These are phyloP conservation scores for Cryptosula pallasiana DNA, from an alignment of 2,888 invertebrate species.

Conservation along the genomic window DNA sequence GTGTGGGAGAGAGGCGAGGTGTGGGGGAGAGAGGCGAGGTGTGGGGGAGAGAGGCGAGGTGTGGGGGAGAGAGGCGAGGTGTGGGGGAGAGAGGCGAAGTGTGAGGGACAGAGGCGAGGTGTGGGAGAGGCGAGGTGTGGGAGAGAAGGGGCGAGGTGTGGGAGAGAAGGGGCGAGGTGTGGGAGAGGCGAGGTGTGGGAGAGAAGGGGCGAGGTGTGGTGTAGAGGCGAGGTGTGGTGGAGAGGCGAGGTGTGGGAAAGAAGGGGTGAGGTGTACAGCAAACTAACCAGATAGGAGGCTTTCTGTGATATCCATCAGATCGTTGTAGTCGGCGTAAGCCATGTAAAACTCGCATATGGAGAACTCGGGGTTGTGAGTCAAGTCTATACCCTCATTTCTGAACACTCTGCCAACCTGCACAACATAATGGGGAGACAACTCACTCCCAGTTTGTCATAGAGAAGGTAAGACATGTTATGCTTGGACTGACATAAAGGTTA, in stretches of 20 bases:
- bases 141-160: too few relatives aligned
- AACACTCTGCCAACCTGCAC: conserved; percentile 73
- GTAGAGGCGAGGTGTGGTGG: neutral
- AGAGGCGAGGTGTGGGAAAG: neutral
- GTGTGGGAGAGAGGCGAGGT: neutral
- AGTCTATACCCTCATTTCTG: conserved; percentile 96
- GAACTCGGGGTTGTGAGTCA: conserved; percentile 99
- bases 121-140: too few relatives aligned
- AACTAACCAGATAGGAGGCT: conserved; percentile 70
- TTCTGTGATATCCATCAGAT: conserved; percentile 88
- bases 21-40: neutral
- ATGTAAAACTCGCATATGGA: conserved; percentile 99
- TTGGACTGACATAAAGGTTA: too few relatives aligned
- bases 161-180: too few relatives aligned
- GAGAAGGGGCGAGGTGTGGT: too few relatives aligned
- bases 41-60: neutral
- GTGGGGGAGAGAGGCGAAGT: neutral
- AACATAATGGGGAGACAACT: too few relatives aligned
- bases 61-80: too few relatives aligned
- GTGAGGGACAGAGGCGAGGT: neutral
- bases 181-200: too few relatives aligned
- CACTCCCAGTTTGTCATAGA: too few relatives aligned
- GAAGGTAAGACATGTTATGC: too few relatives aligned
- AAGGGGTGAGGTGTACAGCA: neutral
- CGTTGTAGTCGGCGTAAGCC: conserved; percentile 99